Evolutionary conservation across 2,888 invertebrate genomes (phyloP), one percentile per base, ranked within the genome.

Genomic region (Drosophila emarginata): DNA sequence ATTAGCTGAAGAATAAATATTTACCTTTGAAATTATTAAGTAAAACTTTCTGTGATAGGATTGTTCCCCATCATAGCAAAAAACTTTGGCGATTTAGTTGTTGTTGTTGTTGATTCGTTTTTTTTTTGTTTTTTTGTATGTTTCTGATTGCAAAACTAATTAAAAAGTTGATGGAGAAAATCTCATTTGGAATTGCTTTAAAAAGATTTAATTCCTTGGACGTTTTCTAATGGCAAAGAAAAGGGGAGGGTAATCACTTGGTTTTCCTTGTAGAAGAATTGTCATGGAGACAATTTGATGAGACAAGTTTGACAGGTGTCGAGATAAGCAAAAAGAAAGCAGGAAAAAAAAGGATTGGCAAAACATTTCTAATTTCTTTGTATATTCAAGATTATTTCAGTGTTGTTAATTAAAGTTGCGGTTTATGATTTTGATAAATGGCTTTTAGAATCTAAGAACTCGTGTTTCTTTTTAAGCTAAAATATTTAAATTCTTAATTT

Each of bases 21-120:
- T 84, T 84, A 81, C 87, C 80, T 86, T 81, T 78, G 77, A 84
- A 84, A 84, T 84, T 84, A 84, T 84, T 77, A 84, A 76, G 81
- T 69, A 80, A 82, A 84, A 79, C 78, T 87, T 76, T 67, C 50
- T 23, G 67, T 61, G 78, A 72, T 74, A 79, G 45, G 60, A 37
- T 40, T 57, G 62, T 26, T 40, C 15, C 23, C 39, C 6, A 18
- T 18, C 54, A 36, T n/a, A 12, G 32, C 18, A 15, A 36, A 51
- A 51, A 36, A 45, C 45, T 45, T 21, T 45, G 18, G 21, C 21
- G 45, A 45, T 45, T 45, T 45, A 9, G 45, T 45, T 21, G 45
- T 45, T 45, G 11, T 45, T 45, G 9, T 45, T 45, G 18, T 18
- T 40, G 67, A 37, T 23, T 2, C 23, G 23, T 23, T 23, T 2